Base-by-base conservation (phyloP, 1,140 invertebrate genomes). In the Helicoverpa zea region DNA sequence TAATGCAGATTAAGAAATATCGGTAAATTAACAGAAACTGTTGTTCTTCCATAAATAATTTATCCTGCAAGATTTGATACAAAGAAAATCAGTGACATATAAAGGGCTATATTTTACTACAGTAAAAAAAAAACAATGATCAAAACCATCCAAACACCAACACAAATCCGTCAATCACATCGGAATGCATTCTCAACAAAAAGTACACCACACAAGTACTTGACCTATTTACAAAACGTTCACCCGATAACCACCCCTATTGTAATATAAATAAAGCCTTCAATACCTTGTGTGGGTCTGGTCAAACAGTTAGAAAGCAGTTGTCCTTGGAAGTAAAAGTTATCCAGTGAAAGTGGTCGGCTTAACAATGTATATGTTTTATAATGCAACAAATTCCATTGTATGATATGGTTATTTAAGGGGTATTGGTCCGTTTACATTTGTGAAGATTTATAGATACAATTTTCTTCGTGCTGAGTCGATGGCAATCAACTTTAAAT, bases 271-370 rank as follows among this genome's bases (percentile, higher is more conserved):
- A 77, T 61, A 77, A 64, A 18, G 61, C 59, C 18, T 23, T 64
- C 18, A 77, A 56, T 16, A 3, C 43, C 61, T 13, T 77, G 75
- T 66, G 43, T 63, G 29, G 61, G 52, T 30, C n/a, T 78, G 49
- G 79, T 58, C 23, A 79, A 61, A 76, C 68, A 61, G 73, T 83
- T 88, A 87, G 87, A 88, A 88, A 88, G 87, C 81, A 77, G 87
- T 83, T 81, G 85, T 88, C 87, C 87, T 88, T 88, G 85, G 18
- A 81, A 79, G 86, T 87, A 87, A 87, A 86, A 87, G 87, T 82
- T 77, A 85, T 79, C 76, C 72, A 61, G 85, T 61, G 84, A 85
- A 88, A 84, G 85, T 86, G 80, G 63, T 70, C 56, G 75, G 76
- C 59, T 51, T 77, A 64, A 77, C 75, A 77, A 77, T 66, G 47